Evolutionary conservation across 2,888 invertebrate species (phyloP).

Genomic region (Heliconius erato): DNA sequence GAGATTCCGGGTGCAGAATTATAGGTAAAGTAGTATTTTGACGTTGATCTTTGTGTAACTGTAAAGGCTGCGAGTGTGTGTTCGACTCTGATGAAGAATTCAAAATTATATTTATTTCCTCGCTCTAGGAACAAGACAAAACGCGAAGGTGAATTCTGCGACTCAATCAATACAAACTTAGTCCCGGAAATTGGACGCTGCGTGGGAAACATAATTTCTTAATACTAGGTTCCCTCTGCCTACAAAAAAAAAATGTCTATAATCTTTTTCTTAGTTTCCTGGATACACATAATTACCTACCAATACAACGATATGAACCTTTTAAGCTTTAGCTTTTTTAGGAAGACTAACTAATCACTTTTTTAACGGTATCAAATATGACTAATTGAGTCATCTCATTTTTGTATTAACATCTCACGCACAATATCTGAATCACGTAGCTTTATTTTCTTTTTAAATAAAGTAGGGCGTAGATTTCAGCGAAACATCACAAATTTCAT

Average conservation of each 20-base stretch:
- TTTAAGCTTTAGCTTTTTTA: not conserved
- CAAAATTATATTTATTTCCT: not conserved
- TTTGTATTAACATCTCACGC: constrained; percentile 21
- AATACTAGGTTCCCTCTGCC: too few species aligned
- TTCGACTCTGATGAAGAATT: not conserved
- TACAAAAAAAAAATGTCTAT: too few species aligned
- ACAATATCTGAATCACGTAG: constrained; percentile 39
- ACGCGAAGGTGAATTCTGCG: not conserved
- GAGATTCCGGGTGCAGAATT: constrained; percentile 87
- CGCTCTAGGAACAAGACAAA: not conserved
- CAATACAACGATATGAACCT: not conserved
- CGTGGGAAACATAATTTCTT: too few species aligned
- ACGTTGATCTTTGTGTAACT: not conserved
- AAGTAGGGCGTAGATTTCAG: constrained; percentile 39
- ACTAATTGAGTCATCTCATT: constrained; percentile 7
- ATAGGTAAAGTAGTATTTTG: constrained; percentile 75
- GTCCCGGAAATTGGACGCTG: too few species aligned
- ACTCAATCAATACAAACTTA: not conserved
- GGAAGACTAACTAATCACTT: not conserved
- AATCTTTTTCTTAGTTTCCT: too few species aligned
- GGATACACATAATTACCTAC: too few species aligned
- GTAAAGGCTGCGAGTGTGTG: not conserved
- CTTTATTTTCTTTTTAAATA: constrained; percentile 32
- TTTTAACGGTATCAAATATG: not conserved
- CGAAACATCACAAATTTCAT: constrained; percentile 44